Percentiles rank a stretch among this genome's conserved stretches.
These are phyloP conservation scores for Patella depressa DNA, from an alignment of 2,888 invertebrate genomes.

Conservation along the genomic window DNA sequence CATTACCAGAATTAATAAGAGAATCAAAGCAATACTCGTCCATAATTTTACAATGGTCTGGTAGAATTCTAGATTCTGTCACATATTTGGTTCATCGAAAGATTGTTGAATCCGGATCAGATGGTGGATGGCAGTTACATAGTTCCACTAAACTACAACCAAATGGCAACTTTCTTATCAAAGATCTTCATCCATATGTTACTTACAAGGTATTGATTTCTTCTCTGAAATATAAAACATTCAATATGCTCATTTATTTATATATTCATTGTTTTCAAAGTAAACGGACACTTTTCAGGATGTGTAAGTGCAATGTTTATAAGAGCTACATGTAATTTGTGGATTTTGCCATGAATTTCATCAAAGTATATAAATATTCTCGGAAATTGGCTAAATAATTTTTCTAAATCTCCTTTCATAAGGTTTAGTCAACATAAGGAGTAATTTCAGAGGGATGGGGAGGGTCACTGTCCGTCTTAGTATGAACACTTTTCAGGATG, in stretches of 20 bases:
- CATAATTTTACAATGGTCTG: conserved; percentile 83
- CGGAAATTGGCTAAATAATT: no score
- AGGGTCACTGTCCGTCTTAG: no score
- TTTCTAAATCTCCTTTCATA: no score
- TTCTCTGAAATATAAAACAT: background rate
- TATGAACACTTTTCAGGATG: no score
- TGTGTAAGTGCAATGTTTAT: no score
- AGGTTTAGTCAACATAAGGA: no score
- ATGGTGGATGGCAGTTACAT: conserved; percentile 83
- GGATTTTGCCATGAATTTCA: no score
- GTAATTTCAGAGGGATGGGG: no score
- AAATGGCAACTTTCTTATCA: conserved; percentile 73
- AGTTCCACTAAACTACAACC: conserved; percentile 73
- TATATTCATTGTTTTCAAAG: no score
- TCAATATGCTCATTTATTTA: background rate
- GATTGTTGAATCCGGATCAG: conserved; percentile 72
- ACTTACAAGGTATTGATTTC: conserved; percentile 83
- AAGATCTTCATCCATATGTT: conserved; percentile 87
- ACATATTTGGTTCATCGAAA: conserved; percentile 82
- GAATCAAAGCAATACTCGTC: conserved; percentile 84
- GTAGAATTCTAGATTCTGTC: conserved; percentile 71
- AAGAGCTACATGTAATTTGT: no score
- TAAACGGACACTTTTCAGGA: no score
- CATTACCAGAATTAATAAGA: conserved; percentile 80
- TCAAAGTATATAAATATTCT: no score